phyloP scores from a whole-genome alignment of 1,140 invertebrate genomes.

The Ceratosolen fusciceps region DNA sequence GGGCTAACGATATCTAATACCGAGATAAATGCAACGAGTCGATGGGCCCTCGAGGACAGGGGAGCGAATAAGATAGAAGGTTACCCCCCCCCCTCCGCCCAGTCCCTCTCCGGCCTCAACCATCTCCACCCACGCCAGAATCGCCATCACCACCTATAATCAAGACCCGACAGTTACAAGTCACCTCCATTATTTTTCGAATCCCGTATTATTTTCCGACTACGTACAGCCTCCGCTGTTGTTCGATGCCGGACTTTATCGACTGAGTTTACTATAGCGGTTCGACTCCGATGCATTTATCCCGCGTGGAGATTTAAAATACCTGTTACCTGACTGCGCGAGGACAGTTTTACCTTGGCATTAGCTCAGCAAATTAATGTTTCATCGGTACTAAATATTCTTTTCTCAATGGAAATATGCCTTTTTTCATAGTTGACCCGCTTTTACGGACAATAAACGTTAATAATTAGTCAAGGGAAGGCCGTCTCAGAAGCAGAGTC shows the following conservation, averaged over 20 bases:
- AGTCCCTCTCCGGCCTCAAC: no score
- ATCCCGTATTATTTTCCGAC: not conserved
- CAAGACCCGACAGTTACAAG: conserved; percentile 9
- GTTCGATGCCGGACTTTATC: not conserved
- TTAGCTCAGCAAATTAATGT: no score
- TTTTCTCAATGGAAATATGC: no score
- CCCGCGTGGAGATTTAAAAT: not conserved
- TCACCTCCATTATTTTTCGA: not conserved
- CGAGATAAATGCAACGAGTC: not conserved
- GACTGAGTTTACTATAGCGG: not conserved
- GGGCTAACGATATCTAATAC: not conserved
- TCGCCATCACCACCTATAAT: no score
- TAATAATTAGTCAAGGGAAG: no score
- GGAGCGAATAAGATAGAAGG: not conserved
- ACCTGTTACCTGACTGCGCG: not conserved
- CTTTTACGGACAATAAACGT: no score
- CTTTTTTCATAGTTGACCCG: no score
- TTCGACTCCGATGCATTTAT: not conserved
- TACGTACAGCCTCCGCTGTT: not conserved
- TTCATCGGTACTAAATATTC: no score
- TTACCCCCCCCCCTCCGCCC: no score
- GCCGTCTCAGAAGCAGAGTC: no score
- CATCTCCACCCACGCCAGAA: no score
- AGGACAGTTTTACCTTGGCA: no score
- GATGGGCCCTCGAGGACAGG: not conserved